phyloP scores from a whole-genome alignment of 1,140 invertebrate species.

The Orussus abietinus region DNA sequence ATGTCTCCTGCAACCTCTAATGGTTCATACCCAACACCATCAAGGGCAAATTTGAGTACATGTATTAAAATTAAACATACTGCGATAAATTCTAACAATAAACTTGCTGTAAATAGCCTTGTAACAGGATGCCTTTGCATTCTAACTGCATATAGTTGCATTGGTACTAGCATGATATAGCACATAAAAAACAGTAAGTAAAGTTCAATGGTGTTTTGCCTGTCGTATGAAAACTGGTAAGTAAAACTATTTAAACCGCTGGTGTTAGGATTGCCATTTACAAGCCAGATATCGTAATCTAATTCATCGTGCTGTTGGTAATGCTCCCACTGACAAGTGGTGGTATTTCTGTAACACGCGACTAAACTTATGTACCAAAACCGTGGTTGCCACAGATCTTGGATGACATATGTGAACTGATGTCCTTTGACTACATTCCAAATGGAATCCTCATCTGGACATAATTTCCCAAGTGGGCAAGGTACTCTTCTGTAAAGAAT shows the following conservation, averaged over 20 bases:
- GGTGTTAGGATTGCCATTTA: conserved; percentile 90
- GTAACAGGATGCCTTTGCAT: conserved; percentile 87
- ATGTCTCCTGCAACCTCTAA: conserved; percentile 85
- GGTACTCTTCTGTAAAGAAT: conserved; percentile 67
- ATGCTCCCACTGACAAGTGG: conserved; percentile 79
- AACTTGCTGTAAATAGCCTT: conserved; percentile 83
- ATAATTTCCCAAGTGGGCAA: conserved; percentile 73
- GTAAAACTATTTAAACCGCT: conserved; percentile 80
- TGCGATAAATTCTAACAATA: conserved; percentile 80
- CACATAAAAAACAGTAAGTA: conserved; percentile 86
- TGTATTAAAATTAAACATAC: conserved; percentile 85
- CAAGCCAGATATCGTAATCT: conserved; percentile 92
- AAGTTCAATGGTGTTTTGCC: conserved; percentile 88
- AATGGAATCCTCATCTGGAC: conserved; percentile 81
- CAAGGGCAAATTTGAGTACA: conserved; percentile 81
- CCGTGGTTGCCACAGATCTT: conserved; percentile 82
- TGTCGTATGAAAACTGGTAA: conserved; percentile 96
- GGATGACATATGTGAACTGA: conserved; percentile 92
- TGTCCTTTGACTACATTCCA: conserved; percentile 79
- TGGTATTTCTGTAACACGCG: conserved; percentile 79
- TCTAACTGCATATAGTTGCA: conserved; percentile 86
- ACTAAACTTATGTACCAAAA: conserved; percentile 96
- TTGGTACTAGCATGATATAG: conserved; percentile 80
- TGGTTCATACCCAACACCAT: conserved; percentile 80
- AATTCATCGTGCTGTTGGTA: conserved; percentile 60